Base-by-base conservation (phyloP, 2,888 invertebrate species). In the Meandrusa payeni region DNA sequence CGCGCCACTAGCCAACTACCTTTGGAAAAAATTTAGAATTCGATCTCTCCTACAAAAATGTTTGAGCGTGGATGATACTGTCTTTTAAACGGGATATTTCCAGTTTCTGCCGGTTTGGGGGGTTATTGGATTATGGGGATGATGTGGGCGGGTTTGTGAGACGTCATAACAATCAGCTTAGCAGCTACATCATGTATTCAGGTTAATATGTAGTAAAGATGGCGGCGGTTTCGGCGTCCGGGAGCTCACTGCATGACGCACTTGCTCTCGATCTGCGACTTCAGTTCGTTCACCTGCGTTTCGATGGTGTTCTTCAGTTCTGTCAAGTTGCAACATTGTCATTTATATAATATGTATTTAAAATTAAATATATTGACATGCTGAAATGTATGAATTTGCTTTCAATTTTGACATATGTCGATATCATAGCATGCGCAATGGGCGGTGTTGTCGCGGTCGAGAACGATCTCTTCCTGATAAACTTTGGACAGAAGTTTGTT, bases 261-360 rank as follows among this genome's bases (percentile, higher is more conserved):
- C 91, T 95, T 96, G 90, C 95, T 96, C 92, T 97, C 97, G 89
- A 97, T 94, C 91, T 96, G 95, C 82, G 96, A 93, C 91, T 97
- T 97, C 88, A 97, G 91, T 92, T 97, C 97, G 89, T 94, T 97
- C 90, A 97, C 96, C 93, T 97, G 97, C 86, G 96, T 94, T 91
- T 97, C 97, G 92, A 97, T 94, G 90, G 96, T 95, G 90, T 97
- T 97, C 93, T 97, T 97, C 92, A 97, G 90, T 91, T 97, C 97
- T 97, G 10, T 13, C n/a, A 20, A 10, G 15, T 11, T 12, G 15
- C 15, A 15, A n/a, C 3, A 22, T 19, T 1, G 11, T 22, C 2
- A 5, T 32, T 10, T 7, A n/a, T n/a, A n/a, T n/a, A n/a, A n/a
- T n/a, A n/a, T n/a, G n/a, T n/a, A n/a, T n/a, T n/a, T n/a, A n/a